phyloP scores from a whole-genome alignment of 2,113 vertebrate species.

The Platichthys stellatus region DNA sequence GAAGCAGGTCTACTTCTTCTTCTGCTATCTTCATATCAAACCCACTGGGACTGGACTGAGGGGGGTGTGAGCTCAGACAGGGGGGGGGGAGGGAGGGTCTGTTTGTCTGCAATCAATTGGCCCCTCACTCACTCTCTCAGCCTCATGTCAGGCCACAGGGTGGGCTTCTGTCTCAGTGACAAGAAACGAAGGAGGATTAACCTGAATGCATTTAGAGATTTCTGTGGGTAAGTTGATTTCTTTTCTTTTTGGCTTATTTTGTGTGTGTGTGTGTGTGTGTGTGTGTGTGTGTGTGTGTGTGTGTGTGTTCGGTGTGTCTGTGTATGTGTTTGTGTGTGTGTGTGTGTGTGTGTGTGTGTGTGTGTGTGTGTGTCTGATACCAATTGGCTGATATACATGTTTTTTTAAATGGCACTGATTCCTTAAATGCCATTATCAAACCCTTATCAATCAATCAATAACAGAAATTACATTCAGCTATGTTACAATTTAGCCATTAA shows the following conservation, averaged over 20 bases:
- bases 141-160: conserved; percentile 74
- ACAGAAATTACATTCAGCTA: too few relatives aligned
- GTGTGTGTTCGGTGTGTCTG: too few relatives aligned
- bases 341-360: too few relatives aligned
- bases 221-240: conserved; percentile 77
- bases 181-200: conserved; percentile 82
- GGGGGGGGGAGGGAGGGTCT: too few relatives aligned
- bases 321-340: too few relatives aligned
- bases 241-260: background rate
- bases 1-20: background rate
- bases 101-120: conserved; percentile 1
- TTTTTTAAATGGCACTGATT: too few relatives aligned
- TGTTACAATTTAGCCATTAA: too few relatives aligned
- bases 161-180: conserved; percentile 81
- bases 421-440: too few relatives aligned
- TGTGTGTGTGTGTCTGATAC: background rate
- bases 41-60: too few relatives aligned
- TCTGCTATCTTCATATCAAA: background rate
- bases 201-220: conserved; percentile 72
- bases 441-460: too few relatives aligned
- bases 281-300: background rate
- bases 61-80: background rate
- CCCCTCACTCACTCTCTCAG: background rate
- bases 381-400: background rate
- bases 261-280: too few relatives aligned